Evolutionary conservation across 1,140 invertebrate species (phyloP).

Genomic region (Papilio glaucus): DNA sequence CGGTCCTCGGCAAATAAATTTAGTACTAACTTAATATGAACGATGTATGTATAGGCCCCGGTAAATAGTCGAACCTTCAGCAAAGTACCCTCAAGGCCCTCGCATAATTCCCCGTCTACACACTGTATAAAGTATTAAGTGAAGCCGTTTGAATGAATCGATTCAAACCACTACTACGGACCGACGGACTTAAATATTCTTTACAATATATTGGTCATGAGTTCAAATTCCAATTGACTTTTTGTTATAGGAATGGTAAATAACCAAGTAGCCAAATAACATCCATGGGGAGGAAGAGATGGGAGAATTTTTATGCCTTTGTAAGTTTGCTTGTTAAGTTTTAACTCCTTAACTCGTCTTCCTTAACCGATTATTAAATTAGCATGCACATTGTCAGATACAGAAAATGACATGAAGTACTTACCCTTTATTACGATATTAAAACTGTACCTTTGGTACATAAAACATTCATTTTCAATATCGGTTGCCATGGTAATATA

Average conservation of each 20-base stretch:
- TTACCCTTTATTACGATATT: too few relatives aligned
- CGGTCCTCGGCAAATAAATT: constrained; percentile 27
- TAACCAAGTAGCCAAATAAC: not conserved
- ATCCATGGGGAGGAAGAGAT: too few relatives aligned
- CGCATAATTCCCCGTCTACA: constrained; percentile 46
- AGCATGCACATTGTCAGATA: too few relatives aligned
- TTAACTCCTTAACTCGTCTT: too few relatives aligned
- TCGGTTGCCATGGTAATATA: too few relatives aligned
- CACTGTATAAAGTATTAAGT: constrained; percentile 51
- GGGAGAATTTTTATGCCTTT: too few relatives aligned
- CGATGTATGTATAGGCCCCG: constrained; percentile 37
- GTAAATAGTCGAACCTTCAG: constrained; percentile 44
- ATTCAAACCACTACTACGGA: constrained; percentile 37
- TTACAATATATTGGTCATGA: not conserved
- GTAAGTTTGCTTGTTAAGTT: too few relatives aligned
- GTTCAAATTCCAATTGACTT: not conserved
- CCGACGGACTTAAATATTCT: not conserved
- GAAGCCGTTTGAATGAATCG: constrained; percentile 41
- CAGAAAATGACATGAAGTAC: too few relatives aligned
- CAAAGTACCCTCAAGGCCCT: constrained; percentile 46
- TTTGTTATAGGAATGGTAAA: not conserved
- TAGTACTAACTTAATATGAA: constrained; percentile 36
- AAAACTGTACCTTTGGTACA: too few relatives aligned
- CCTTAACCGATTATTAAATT: too few relatives aligned
- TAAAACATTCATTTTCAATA: too few relatives aligned